Evolutionary conservation across 2,797 vertebrate species (phyloP).

Genomic region (Lophotriccus pileatus): DNA sequence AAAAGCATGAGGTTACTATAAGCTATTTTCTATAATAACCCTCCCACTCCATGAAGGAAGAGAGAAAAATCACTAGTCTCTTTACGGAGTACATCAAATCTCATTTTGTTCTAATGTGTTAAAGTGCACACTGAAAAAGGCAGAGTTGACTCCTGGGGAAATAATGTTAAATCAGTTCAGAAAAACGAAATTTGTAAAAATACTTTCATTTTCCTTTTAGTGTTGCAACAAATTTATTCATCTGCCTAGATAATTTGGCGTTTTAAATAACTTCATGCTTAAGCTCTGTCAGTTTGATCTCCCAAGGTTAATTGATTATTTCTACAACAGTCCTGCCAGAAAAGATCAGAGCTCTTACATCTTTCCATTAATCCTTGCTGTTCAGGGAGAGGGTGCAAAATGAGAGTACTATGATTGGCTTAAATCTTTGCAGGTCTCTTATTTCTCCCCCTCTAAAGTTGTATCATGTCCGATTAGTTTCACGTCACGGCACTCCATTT

Average conservation of each 20-base stretch:
- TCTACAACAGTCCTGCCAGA: slow-evolving; percentile 74
- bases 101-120: slow-evolving; percentile 64
- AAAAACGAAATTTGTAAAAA: slow-evolving; percentile 68
- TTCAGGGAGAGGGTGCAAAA: slow-evolving; percentile 60
- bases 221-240: slow-evolving; percentile 61
- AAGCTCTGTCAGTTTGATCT: slow-evolving; percentile 73
- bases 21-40: slow-evolving; percentile 58
- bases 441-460: neutral
- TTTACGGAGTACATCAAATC: slow-evolving; percentile 50
- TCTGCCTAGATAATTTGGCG: slow-evolving; percentile 72
- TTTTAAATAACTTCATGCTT: slow-evolving; percentile 75
- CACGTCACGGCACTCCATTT: slow-evolving; percentile 3
- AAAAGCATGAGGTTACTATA: slow-evolving; percentile 42
- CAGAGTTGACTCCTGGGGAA: slow-evolving; percentile 72
- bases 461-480: slow-evolving; percentile 55
- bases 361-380: slow-evolving; percentile 73
- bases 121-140: slow-evolving; percentile 63
- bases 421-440: slow-evolving; percentile 39
- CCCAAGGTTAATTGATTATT: slow-evolving; percentile 81
- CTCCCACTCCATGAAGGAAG: slow-evolving; percentile 33
- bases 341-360: slow-evolving; percentile 70
- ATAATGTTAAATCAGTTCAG: slow-evolving; percentile 69
- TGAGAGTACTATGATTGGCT: neutral
- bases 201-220: slow-evolving; percentile 66
- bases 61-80: slow-evolving; percentile 36